Evolutionary conservation across 2,888 invertebrate species (phyloP), one percentile per base, ranked within the genome.

Genomic region (Apodemia hepburni): DNA sequence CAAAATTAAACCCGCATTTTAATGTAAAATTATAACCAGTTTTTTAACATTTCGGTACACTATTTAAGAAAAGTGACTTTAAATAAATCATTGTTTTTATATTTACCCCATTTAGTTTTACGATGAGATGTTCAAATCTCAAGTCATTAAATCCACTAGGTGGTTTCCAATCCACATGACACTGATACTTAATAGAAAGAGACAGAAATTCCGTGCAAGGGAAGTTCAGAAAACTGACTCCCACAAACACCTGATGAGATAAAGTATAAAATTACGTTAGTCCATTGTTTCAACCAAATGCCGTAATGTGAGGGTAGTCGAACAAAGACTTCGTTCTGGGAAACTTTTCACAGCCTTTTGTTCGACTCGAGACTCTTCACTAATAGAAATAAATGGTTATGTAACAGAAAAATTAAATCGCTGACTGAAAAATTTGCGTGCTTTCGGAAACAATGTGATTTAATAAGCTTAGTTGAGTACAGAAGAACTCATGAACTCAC

Each of bases 321-420:
- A 69, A 71, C 68, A 71, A 71, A 69, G 67, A 66, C 27, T 54
- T n/a, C 15, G 54, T 54, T 15, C 27, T 27, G 54, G 62, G 64
- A 71, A 70, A 70, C 69, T 69, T 72, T 81, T 81, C 54, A 54
- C 79, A 75, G 82, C 79, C 85, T 84, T 87, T 88, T 87, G 88
- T 87, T 63, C 66, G 58, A 57, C 62, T 65, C 62, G 62, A 65
- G 54, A 66, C 65, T 64, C 62, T 38, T 61, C 29, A 35, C 62
- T 62, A 58, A 62, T 62, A 62, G 58, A 58, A 62, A 62, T 62
- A 58, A 67, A 67, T 65, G 64, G 65, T 63, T 66, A 66, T 66
- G 62, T 62, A 62, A 58, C 49, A 62, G 62, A 62, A 58, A 62
- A 62, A 62, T 58, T 62, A 62, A 64, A 62, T 62, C 61, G 38